Evolutionary conservation across 2,888 invertebrate genomes (phyloP).

Genomic region (Troides aeacus): DNA sequence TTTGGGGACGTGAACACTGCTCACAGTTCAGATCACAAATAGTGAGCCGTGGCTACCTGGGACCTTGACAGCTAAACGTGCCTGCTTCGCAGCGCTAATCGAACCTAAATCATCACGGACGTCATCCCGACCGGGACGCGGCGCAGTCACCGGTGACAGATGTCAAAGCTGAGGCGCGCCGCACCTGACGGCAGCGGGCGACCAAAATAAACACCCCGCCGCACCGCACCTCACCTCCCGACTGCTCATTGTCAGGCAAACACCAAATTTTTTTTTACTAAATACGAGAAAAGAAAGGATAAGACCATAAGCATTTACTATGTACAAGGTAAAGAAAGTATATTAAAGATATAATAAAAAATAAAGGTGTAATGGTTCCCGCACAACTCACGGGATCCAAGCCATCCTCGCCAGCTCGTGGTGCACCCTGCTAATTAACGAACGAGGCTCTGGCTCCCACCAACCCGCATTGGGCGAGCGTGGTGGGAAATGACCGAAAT

Average conservation of each 20-base stretch:
- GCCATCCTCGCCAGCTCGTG: too few species aligned
- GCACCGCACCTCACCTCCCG: constrained; percentile 56
- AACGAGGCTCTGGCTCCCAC: too few species aligned
- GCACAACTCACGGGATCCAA: too few species aligned
- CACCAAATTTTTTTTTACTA: constrained; percentile 44
- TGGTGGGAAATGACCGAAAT: too few species aligned
- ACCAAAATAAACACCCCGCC: constrained; percentile 43
- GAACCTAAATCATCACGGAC: constrained; percentile 2
- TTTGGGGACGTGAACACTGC: too few species aligned
- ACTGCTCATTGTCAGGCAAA: constrained; percentile 63
- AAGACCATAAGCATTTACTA: constrained; percentile 23
- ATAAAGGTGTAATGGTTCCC: too few species aligned
- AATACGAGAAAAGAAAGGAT: constrained; percentile 45
- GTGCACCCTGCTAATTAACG: too few species aligned
- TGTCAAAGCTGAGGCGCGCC: constrained; percentile 30
- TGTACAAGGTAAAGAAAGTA: too few species aligned
- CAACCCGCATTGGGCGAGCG: too few species aligned
- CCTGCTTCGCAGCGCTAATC: not conserved
- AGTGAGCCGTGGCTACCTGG: not conserved
- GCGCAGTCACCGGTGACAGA: constrained; percentile 16
- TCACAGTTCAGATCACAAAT: too few species aligned
- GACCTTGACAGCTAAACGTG: not conserved
- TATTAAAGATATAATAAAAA: too few species aligned
- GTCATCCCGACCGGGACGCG: not conserved
- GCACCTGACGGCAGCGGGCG: constrained; percentile 41